Conservation (phyloP, 2,888 invertebrate species). For the Schrankia costaestrigalis region DNA sequence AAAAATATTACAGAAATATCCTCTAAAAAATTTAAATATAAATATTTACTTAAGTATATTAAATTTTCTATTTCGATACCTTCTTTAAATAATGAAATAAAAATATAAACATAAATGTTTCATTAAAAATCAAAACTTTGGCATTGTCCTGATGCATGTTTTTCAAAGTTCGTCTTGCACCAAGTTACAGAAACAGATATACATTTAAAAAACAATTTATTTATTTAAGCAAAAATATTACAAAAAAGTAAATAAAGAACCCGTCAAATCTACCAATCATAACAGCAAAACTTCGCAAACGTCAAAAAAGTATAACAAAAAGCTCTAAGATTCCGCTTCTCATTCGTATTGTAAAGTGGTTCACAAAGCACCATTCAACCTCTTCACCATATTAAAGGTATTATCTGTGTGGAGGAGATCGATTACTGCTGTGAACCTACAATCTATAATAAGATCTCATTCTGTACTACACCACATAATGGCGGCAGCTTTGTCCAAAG, state of each 20-base stretch:
- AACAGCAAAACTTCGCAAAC: constrained; percentile 13
- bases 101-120: too few relatives aligned
- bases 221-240: too few relatives aligned
- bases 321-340: constrained; percentile 32
- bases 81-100: too few relatives aligned
- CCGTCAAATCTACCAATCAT: constrained; percentile 3
- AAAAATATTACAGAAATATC: too few relatives aligned
- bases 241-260: constrained; percentile 2
- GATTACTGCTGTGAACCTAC: constrained; percentile 39
- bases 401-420: constrained; percentile 41
- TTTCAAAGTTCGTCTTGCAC: too few relatives aligned
- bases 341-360: constrained; percentile 23
- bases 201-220: too few relatives aligned
- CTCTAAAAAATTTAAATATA: too few relatives aligned
- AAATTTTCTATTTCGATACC: too few relatives aligned
- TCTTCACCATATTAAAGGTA: constrained; percentile 36
- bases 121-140: too few relatives aligned
- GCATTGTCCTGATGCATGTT: too few relatives aligned
- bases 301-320: constrained; percentile 10
- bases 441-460: constrained; percentile 63
- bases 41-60: too few relatives aligned
- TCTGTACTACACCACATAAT: constrained; percentile 45
- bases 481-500: constrained; percentile 39
- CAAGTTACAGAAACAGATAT: too few relatives aligned
- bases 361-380: constrained; percentile 29